Evolutionary conservation across 2,113 vertebrate genomes (phyloP).

Genomic region (Colius striatus): DNA sequence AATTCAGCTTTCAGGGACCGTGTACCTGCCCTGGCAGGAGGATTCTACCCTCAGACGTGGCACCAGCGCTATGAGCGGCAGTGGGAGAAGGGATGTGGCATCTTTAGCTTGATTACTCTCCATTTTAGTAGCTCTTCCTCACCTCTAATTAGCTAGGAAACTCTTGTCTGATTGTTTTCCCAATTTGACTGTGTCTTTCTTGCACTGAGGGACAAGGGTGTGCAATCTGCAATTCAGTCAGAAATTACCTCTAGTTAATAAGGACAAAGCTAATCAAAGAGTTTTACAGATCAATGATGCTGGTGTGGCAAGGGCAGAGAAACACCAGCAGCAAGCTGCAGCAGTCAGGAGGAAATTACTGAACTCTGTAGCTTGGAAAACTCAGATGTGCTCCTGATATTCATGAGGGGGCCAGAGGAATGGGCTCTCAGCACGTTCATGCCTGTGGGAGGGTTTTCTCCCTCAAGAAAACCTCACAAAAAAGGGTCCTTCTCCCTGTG

Average conservation of each 20-base stretch:
- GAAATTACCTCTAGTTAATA: background rate
- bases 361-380: no score
- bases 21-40: no score
- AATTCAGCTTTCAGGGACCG: fast-evolving
- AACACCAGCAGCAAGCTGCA: fast-evolving
- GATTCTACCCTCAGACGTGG: fast-evolving
- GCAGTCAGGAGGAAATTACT: fast-evolving
- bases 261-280: background rate
- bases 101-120: background rate
- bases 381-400: background rate
- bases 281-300: background rate
- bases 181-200: background rate
- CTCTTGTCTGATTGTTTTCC: background rate
- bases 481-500: background rate
- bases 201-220: background rate
- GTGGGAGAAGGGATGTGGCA: fast-evolving
- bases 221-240: background rate
- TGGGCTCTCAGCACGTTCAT: fast-evolving
- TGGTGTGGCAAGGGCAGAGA: background rate
- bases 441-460: background rate
- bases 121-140: background rate
- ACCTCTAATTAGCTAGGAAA: background rate
- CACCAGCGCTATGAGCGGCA: fast-evolving
- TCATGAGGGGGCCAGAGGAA: background rate
- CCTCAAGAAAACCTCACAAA: background rate